Percentiles rank a stretch among this genome's conserved stretches.
phyloP scores from a whole-genome alignment of 2,113 vertebrate genomes.

The Toxotes jaculatrix region DNA sequence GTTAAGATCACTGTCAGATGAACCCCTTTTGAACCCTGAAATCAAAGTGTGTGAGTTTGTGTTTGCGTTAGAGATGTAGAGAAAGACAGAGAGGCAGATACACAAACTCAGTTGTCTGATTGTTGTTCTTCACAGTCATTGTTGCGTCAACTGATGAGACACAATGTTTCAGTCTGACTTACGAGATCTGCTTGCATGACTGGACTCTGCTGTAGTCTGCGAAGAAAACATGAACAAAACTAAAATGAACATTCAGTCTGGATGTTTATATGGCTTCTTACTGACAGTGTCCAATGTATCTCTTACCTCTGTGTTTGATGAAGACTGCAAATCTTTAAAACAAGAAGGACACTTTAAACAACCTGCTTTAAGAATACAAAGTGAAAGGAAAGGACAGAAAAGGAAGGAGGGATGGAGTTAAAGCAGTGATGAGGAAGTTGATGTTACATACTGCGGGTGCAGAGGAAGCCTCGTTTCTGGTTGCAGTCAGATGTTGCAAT shows the following conservation, averaged over 20 bases:
- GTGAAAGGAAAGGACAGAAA: not conserved
- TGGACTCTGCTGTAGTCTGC: slow-evolving; percentile 15
- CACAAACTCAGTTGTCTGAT: not conserved
- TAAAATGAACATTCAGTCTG: not conserved
- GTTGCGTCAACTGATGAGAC: not conserved
- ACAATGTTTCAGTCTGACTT: slow-evolving; percentile 38
- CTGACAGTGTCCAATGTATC: not conserved
- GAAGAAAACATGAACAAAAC: slow-evolving; percentile 10
- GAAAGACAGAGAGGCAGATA: slow-evolving; percentile 13
- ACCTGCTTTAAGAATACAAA: not conserved
- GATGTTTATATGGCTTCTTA: not conserved
- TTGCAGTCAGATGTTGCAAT: slow-evolving; percentile 71
- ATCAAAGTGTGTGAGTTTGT: slow-evolving; percentile 10
- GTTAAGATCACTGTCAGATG: accelerated
- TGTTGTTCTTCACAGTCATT: not conserved
- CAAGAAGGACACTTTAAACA: slow-evolving; percentile 30
- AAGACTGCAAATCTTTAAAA: slow-evolving; percentile 49
- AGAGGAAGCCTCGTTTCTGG: slow-evolving; percentile 73
- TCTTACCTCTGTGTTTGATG: slow-evolving; percentile 56
- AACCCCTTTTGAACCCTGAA: slow-evolving; percentile 55
- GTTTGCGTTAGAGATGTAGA: not conserved
- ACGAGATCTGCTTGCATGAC: slow-evolving; percentile 41
- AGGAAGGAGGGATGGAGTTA: not conserved
- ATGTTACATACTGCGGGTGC: slow-evolving; percentile 70
- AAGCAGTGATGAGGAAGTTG: not conserved